Evolutionary conservation across 2,888 invertebrate species (phyloP).

Genomic region (Salpingus planirostris): DNA sequence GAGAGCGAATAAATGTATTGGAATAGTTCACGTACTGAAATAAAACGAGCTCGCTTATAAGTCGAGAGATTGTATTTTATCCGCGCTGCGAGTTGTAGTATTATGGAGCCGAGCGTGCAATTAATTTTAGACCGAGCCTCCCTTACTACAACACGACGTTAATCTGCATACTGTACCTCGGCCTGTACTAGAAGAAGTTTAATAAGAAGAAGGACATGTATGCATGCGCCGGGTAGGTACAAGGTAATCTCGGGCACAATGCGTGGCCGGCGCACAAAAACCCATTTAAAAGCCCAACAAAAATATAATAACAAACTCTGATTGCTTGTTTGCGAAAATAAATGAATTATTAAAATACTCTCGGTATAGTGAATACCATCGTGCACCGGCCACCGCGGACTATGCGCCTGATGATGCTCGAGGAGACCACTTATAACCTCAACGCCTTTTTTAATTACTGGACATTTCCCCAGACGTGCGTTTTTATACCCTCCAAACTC

Average conservation of each 20-base stretch:
- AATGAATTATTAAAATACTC: conserved; percentile 17
- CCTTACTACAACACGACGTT: conserved; percentile 16
- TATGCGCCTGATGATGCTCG: not conserved
- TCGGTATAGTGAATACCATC: not conserved
- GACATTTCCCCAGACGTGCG: conserved; percentile 33
- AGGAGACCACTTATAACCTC: no score
- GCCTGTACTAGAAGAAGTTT: conserved; percentile 19
- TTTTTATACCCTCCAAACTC: conserved; percentile 30
- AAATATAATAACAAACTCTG: conserved; percentile 26
- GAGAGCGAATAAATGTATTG: no score
- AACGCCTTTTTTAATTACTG: conserved; percentile 37
- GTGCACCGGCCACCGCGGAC: no score
- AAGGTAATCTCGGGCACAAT: conserved; percentile 16
- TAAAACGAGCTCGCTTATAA: no score
- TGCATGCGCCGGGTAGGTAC: conserved; percentile 11
- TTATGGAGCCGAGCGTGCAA: no score
- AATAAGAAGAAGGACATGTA: conserved; percentile 28
- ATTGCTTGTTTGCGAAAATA: conserved; percentile 28
- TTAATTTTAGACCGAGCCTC: conserved; percentile 24
- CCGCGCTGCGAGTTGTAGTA: no score
- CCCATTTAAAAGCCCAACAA: conserved; percentile 25
- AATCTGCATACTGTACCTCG: conserved; percentile 23
- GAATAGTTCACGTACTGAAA: no score
- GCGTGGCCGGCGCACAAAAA: conserved; percentile 19
- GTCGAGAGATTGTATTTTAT: no score